Percentiles rank a stretch among this genome's conserved stretches.
phyloP scores from a whole-genome alignment of 2,113 vertebrate genomes.

The Mystacornis crossleyi region DNA sequence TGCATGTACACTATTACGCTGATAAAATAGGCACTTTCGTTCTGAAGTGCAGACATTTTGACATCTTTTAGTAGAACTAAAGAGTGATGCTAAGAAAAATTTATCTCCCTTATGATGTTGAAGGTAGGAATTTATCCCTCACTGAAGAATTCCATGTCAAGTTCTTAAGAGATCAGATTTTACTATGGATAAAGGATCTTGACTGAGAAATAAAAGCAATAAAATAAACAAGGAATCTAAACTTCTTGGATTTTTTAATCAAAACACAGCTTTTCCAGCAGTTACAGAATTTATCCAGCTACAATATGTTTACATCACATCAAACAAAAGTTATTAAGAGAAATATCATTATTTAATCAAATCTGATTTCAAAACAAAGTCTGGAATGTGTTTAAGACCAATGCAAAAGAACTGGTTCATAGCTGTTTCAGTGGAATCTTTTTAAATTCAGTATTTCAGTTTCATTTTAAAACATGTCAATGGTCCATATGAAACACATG shows the following conservation, averaged over 20 bases:
- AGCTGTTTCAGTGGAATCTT: neutral
- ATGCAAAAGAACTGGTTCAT: neutral
- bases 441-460: neutral
- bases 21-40: neutral
- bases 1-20: neutral
- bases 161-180: neutral
- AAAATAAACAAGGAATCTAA: neutral
- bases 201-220: neutral
- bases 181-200: neutral
- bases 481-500: neutral
- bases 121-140: neutral
- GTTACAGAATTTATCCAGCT: neutral
- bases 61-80: neutral
- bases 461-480: neutral
- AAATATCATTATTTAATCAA: neutral
- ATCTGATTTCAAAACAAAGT: neutral
- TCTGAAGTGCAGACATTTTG: neutral
- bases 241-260: neutral
- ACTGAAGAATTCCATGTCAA: neutral
- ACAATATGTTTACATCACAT: neutral
- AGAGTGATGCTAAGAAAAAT: neutral
- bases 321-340: neutral
- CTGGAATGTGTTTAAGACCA: neutral
- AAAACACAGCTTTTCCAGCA: neutral
- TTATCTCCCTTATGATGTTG: neutral